A percentile compares a stretch with the other conserved stretches of the same genome.
These are phyloP conservation scores for Lepus americanus DNA, from an alignment of 2,113 vertebrate genomes.

Conservation along the genomic window DNA sequence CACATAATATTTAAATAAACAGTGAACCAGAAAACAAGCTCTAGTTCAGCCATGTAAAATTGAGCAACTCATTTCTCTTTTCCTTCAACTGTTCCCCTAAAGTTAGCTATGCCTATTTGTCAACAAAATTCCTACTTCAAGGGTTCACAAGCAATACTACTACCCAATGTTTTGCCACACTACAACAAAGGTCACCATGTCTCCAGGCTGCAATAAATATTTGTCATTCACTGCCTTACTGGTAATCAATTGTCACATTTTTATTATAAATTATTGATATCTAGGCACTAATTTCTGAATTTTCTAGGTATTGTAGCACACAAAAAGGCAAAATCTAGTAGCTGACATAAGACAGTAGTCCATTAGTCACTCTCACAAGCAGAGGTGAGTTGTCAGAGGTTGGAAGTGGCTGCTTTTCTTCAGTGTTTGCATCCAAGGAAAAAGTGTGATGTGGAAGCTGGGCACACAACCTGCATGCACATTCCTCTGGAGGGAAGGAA, in stretches of 20 bases:
- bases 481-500: neutral
- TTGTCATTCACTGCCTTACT: neutral
- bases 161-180: neutral
- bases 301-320: neutral
- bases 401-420: neutral
- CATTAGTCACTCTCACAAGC: neutral
- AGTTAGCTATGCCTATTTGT: neutral
- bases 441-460: neutral
- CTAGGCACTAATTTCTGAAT: neutral
- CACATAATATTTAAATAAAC: neutral
- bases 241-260: neutral
- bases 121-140: neutral
- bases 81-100: neutral
- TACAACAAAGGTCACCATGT: neutral
- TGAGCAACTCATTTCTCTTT: neutral
- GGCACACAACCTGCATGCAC: too few relatives aligned
- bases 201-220: neutral
- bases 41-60: neutral
- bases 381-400: neutral
- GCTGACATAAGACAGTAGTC: neutral
- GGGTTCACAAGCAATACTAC: neutral
- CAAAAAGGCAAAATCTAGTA: neutral
- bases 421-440: neutral
- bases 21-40: neutral
- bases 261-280: neutral